A percentile compares a stretch with the other conserved stretches of the same genome.
Evolutionary conservation across 2,113 vertebrate species (phyloP).

Genomic region (Hiodon tergisus): DNA sequence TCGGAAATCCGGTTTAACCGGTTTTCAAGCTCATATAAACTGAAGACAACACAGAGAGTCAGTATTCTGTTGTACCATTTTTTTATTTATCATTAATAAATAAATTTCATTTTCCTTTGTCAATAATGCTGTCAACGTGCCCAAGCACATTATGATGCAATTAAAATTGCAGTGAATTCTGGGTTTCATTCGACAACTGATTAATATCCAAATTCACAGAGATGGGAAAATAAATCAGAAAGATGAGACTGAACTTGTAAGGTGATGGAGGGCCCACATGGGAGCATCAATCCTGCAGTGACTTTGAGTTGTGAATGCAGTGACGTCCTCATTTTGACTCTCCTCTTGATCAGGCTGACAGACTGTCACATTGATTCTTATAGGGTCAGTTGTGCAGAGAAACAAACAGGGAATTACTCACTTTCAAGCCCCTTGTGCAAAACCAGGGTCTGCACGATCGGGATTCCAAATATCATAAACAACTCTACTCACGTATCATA

Average conservation of each 20-base stretch:
- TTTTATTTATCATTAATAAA: no score
- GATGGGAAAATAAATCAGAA: neutral
- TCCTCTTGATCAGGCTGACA: constrained; percentile 20
- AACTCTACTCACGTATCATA: neutral
- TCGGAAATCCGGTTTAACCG: no score
- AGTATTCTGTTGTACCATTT: no score
- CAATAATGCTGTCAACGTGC: no score
- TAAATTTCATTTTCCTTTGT: no score
- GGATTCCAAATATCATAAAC: neutral
- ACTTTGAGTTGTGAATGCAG: constrained; percentile 6
- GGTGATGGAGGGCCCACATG: neutral
- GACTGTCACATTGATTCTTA: constrained; percentile 19
- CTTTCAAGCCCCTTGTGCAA: neutral
- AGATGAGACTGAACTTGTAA: neutral
- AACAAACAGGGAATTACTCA: constrained; percentile 19
- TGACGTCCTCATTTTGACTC: neutral
- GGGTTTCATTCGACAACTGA: no score
- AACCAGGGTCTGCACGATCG: neutral
- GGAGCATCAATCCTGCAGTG: constrained; percentile 15
- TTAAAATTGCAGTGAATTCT: no score
- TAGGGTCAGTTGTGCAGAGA: constrained; percentile 14
- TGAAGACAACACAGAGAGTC: no score
- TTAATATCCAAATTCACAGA: neutral
- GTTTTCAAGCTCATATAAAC: no score
- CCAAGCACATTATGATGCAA: no score